These are phyloP conservation scores for Apotomis capreana DNA, from an alignment of 2,888 invertebrate species.

Conservation along the genomic window DNA sequence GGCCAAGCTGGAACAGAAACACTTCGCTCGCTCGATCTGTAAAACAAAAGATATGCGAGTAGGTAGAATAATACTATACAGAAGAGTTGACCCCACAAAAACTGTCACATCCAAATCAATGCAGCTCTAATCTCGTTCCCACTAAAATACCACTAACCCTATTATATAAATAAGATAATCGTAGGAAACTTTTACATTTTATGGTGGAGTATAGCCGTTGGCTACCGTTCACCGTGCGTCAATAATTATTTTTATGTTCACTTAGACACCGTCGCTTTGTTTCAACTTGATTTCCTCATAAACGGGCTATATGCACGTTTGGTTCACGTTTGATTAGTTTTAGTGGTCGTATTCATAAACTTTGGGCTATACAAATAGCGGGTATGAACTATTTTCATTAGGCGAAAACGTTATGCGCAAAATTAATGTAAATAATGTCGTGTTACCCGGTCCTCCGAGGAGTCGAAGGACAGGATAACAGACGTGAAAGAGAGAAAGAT, in stretches of 20 bases:
- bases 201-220: conserved; percentile 47
- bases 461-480: too few species aligned
- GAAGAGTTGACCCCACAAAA: background rate
- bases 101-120: conserved; percentile 22
- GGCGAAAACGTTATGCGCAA: background rate
- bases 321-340: conserved; percentile 59
- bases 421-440: background rate
- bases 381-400: background rate
- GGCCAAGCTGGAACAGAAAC: too few species aligned
- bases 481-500: too few species aligned
- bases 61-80: background rate
- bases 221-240: conserved; percentile 60
- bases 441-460: too few species aligned
- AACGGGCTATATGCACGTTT: conserved; percentile 58
- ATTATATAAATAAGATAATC: conserved; percentile 43
- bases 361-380: conserved; percentile 54
- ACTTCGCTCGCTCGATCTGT: too few species aligned
- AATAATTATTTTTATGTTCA: conserved; percentile 62
- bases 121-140: conserved; percentile 6
- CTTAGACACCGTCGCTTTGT: conserved; percentile 60
- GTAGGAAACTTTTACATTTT: conserved; percentile 48
- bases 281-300: conserved; percentile 54
- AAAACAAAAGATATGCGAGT: background rate
- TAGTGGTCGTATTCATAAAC: conserved; percentile 55
- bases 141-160: conserved; percentile 16